These are phyloP conservation scores for Gallinago media DNA, from an alignment of 2,113 vertebrate genomes.

Conservation along the genomic window DNA sequence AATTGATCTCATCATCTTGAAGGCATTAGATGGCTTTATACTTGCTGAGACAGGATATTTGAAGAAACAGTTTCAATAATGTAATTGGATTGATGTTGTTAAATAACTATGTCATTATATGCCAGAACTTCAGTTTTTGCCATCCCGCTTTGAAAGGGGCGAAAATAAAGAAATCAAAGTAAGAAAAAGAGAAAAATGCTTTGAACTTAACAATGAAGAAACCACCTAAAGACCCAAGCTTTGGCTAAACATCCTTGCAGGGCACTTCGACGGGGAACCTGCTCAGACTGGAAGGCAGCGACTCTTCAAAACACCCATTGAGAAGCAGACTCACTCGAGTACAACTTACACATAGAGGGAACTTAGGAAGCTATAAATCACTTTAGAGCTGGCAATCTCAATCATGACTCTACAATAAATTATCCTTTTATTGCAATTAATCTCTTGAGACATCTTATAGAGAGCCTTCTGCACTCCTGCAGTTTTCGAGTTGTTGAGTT, in stretches of 20 bases:
- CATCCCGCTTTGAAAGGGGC: not conserved
- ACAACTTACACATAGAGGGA: not conserved
- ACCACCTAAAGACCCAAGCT: not conserved
- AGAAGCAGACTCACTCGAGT: not conserved
- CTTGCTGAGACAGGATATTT: not conserved
- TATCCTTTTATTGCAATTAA: not conserved
- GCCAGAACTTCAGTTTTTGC: not conserved
- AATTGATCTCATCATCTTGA: not conserved
- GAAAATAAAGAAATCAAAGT: not conserved
- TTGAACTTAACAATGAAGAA: not conserved
- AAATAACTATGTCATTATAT: not conserved
- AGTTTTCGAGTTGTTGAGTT: not conserved
- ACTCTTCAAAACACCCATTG: accelerated
- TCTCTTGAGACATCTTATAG: not conserved
- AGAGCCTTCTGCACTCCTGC: not conserved
- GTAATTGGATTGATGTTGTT: not conserved
- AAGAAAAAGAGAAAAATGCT: not conserved
- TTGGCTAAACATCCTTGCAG: not conserved
- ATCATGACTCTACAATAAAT: not conserved
- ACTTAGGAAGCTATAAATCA: not conserved
- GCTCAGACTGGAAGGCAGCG: not conserved
- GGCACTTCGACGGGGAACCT: not conserved
- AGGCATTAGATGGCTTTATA: not conserved
- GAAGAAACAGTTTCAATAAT: not conserved
- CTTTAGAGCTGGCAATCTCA: not conserved